These are phyloP conservation scores for Catostylus mosaicus DNA, from an alignment of 30 jellyfish, hydroid and myxozoan genomes.

Conservation along the genomic window DNA sequence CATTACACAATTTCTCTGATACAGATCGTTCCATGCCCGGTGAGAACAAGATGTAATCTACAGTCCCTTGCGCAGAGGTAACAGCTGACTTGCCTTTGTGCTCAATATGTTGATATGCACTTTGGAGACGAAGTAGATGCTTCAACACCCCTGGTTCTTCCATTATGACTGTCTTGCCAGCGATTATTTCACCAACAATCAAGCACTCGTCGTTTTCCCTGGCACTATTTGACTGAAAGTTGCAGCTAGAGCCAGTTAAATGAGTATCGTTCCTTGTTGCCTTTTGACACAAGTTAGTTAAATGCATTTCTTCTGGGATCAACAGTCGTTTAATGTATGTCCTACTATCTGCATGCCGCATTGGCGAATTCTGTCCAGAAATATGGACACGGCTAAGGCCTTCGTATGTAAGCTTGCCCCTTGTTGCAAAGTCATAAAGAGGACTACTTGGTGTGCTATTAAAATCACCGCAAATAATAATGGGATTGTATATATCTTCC, in stretches of 20 bases:
- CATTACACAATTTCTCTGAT: conserved; percentile 4
- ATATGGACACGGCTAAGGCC: conserved; percentile 57
- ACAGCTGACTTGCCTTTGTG: conserved; percentile 67
- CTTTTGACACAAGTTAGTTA: conserved; percentile 77
- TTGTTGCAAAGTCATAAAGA: conserved; percentile 63
- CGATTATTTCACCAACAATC: conserved; percentile 1
- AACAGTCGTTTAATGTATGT: neutral
- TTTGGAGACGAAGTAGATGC: conserved; percentile 72
- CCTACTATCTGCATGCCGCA: neutral
- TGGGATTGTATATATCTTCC: conserved; percentile 51
- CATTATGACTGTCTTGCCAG: conserved; percentile 5
- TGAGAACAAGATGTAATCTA: conserved; percentile 87
- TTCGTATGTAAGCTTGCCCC: conserved; percentile 68
- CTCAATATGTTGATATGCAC: conserved; percentile 65
- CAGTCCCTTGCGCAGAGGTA: conserved; percentile 93
- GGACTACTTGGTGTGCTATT: conserved; percentile 85
- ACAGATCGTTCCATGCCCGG: conserved; percentile 14
- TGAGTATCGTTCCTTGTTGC: neutral
- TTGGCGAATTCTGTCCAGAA: conserved; percentile 77
- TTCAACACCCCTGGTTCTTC: conserved; percentile 82
- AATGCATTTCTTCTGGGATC: conserved; percentile 63
- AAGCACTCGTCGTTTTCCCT: conserved; percentile 9
- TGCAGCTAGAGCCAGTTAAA: neutral
- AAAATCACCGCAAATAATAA: conserved; percentile 91
- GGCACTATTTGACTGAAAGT: neutral